Base-by-base conservation (phyloP, 2,888 invertebrate genomes). In the Maniola hyperantus region DNA sequence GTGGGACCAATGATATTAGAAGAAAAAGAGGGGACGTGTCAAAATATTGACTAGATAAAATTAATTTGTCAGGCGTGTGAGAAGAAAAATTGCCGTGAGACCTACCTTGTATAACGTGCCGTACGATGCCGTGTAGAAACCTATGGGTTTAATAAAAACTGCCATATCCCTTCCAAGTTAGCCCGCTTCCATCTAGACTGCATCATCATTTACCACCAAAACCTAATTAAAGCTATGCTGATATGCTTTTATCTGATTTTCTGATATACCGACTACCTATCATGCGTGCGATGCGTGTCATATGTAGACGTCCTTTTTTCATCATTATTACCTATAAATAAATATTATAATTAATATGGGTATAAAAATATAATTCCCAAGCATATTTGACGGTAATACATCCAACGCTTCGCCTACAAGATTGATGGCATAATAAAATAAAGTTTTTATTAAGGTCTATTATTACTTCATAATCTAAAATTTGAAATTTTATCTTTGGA, bases 351-450 rank as follows among this genome's bases (percentile, higher is more conserved):
- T 62, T 42, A 33, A 53, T 42, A 39, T 61, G 53, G 33, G 33
- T 53, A 67, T 58, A 48, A 62, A 51, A 66, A 66, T 64, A 61
- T 58, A 61, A 64, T 57, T 67, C 63, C 62, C 64, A 58, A 54
- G 61, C 67, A 64, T 64, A 48, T 58, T 70, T 53, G 68, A 58
- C 64, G 63, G 67, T 55, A 69, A 70, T 77, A 80, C 78, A 79
- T 77, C 80, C 79, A 79, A 75, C 77, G 80, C 79, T 80, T 54
- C 54, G 81, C 78, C 76, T 80, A 84, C 81, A 91, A 91, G 91
- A 91, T 91, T 89, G 91, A 91, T 91, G 88, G 83, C 78, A 86
- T 81, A 87, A 89, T 89, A 89, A 89, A 91, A 83, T 83, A 80
- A 85, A 81, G 79, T 81, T 89, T 88, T 88, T 88, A 89, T 87